Evolutionary conservation across 2,797 vertebrate species (phyloP).

Genomic region (Fistularia tabacaria): DNA sequence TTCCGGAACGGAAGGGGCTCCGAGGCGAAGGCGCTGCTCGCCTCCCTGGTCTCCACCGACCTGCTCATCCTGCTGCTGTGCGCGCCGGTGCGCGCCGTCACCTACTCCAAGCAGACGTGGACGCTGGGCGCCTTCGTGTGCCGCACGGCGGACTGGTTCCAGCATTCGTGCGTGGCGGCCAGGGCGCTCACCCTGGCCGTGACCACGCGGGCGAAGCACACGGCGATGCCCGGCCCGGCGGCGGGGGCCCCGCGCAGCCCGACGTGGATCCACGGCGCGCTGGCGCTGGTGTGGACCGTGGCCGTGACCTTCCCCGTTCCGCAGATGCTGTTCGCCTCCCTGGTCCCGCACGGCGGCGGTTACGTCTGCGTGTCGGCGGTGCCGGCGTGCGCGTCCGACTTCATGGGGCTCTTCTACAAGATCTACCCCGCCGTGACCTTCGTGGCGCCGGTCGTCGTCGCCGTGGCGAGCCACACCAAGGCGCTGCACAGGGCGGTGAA

Average conservation of each 20-base stretch:
- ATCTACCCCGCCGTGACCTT: conserved; percentile 69
- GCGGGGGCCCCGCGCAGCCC: conserved; percentile 28
- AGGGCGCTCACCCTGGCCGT: conserved; percentile 76
- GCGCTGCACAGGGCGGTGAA: conserved; percentile 66
- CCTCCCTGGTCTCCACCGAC: conserved; percentile 72
- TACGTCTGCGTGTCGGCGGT: conserved; percentile 66
- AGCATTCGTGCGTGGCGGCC: conserved; percentile 73
- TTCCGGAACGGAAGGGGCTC: conserved; percentile 63
- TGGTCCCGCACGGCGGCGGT: conserved; percentile 37
- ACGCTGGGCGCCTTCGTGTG: conserved; percentile 72
- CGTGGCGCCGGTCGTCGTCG: conserved; percentile 64
- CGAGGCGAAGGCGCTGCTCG: conserved; percentile 69
- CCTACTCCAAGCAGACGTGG: conserved; percentile 76
- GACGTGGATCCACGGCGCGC: conserved; percentile 57
- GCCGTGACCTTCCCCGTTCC: conserved; percentile 71
- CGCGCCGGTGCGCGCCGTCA: conserved; percentile 69
- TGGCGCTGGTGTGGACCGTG: conserved; percentile 57
- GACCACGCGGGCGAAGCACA: conserved; percentile 66
- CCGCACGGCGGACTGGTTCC: conserved; percentile 78
- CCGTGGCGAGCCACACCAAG: conserved; percentile 68
- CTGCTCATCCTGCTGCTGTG: conserved; percentile 71
- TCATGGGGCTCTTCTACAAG: conserved; percentile 76
- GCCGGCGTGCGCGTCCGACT: conserved; percentile 63
- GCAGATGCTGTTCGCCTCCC: conserved; percentile 68
- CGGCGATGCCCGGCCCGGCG: conserved; percentile 33